Percentiles rank a stretch among this genome's conserved stretches.
These are phyloP conservation scores for Campaea margaritaria DNA, from an alignment of 2,888 invertebrate species.

Conservation along the genomic window DNA sequence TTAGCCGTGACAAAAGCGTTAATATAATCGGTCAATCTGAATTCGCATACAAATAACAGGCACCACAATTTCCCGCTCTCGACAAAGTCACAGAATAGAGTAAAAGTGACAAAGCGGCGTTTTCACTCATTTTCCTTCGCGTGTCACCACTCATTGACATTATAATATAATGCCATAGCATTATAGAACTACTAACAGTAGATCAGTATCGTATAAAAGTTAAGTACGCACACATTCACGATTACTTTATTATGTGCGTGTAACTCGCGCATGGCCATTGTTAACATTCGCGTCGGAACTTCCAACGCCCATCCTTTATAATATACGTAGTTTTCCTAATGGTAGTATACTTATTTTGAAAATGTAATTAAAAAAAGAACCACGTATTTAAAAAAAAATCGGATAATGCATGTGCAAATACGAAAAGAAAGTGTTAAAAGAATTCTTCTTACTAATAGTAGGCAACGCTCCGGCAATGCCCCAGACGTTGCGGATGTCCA, in stretches of 20 bases:
- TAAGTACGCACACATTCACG: background rate
- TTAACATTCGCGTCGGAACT: too few relatives aligned
- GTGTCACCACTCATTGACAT: slow-evolving; percentile 36
- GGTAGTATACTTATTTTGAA: too few relatives aligned
- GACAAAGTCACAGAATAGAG: slow-evolving; percentile 9
- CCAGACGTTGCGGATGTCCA: too few relatives aligned
- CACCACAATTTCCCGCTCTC: slow-evolving; percentile 28
- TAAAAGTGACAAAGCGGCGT: background rate
- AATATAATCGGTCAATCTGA: slow-evolving; percentile 33
- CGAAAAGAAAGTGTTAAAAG: too few relatives aligned
- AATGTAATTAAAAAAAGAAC: too few relatives aligned
- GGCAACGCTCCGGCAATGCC: too few relatives aligned
- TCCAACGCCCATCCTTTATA: too few relatives aligned
- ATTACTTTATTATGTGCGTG: background rate
- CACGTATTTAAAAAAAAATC: too few relatives aligned
- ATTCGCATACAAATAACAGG: slow-evolving; percentile 19
- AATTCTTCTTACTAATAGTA: too few relatives aligned
- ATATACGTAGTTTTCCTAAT: too few relatives aligned
- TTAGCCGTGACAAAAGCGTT: slow-evolving; percentile 24
- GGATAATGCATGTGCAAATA: too few relatives aligned
- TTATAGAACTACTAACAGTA: slow-evolving; percentile 8
- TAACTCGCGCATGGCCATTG: too few relatives aligned
- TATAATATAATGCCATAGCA: slow-evolving; percentile 18
- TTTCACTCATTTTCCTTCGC: slow-evolving; percentile 38
- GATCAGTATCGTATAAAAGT: slow-evolving; percentile 1